Conservation (phyloP, 2,888 invertebrate genomes). For the Cosmia trapezina region DNA sequence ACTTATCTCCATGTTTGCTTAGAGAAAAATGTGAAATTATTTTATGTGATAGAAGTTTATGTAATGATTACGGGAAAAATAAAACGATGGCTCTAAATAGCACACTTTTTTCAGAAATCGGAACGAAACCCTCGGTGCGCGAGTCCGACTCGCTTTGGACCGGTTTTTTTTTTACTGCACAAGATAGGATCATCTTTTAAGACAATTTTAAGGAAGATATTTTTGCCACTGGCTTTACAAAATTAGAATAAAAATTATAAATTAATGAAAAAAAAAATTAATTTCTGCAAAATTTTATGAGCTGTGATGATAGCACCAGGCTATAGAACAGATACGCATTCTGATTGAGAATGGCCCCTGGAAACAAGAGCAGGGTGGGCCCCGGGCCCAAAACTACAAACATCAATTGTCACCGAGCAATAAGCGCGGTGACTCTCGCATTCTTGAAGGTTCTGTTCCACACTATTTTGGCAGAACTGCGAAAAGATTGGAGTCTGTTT, state of each 20-base stretch:
- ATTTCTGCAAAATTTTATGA: not conserved
- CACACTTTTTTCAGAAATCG: too few relatives aligned
- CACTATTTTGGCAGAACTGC: conserved; percentile 61
- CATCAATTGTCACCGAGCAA: conserved; percentile 84
- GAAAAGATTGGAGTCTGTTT: conserved; percentile 58
- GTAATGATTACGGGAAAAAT: too few relatives aligned
- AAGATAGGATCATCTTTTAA: not conserved
- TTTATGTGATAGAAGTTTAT: too few relatives aligned
- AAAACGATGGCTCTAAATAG: too few relatives aligned
- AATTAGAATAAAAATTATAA: too few relatives aligned
- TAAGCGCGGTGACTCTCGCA: conserved; percentile 85
- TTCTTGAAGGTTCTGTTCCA: conserved; percentile 71
- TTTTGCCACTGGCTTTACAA: not conserved
- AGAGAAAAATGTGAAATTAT: too few relatives aligned
- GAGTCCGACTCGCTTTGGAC: too few relatives aligned
- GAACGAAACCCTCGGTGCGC: too few relatives aligned
- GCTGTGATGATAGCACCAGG: not conserved
- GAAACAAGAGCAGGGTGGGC: conserved; percentile 62
- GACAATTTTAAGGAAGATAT: not conserved
- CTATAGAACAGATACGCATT: conserved; percentile 49
- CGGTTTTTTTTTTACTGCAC: too few relatives aligned
- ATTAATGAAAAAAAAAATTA: not conserved
- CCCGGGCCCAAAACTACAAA: conserved; percentile 67
- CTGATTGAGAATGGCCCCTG: conserved; percentile 59
- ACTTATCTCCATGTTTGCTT: too few relatives aligned